phyloP scores from a whole-genome alignment of 2,888 invertebrate genomes.

The Fabriciana adippe region DNA sequence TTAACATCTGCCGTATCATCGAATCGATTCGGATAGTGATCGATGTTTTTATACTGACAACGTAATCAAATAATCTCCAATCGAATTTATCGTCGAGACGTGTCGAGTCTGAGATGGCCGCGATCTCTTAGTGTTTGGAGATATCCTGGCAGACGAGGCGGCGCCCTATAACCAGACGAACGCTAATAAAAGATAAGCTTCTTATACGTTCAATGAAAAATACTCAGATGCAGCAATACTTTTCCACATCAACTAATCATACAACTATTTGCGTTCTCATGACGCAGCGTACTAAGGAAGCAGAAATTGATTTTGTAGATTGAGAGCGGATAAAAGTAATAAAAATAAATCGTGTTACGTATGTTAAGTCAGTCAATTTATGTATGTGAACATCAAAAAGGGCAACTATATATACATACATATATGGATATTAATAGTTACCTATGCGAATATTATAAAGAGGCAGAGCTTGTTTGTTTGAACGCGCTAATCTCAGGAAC shows the following conservation, averaged over 20 bases:
- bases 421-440: too few species aligned
- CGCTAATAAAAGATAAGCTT: slow-evolving; percentile 63
- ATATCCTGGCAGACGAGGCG: slow-evolving; percentile 55
- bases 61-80: slow-evolving; percentile 7
- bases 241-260: slow-evolving; percentile 44
- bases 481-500: too few species aligned
- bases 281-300: background rate
- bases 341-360: too few species aligned
- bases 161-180: slow-evolving; percentile 59
- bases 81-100: slow-evolving; percentile 30
- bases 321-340: background rate
- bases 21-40: slow-evolving; percentile 15
- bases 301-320: slow-evolving; percentile 8
- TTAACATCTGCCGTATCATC: slow-evolving; percentile 4
- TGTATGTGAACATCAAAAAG: too few species aligned
- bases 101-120: slow-evolving; percentile 41
- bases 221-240: slow-evolving; percentile 48
- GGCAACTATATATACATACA: too few species aligned
- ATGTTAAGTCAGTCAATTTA: too few species aligned
- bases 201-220: slow-evolving; percentile 46
- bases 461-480: too few species aligned
- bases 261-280: slow-evolving; percentile 12
- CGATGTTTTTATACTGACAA: slow-evolving; percentile 24
- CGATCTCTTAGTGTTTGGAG: slow-evolving; percentile 44
- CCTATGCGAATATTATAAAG: too few species aligned